Evolutionary conservation across 1,140 invertebrate genomes (phyloP).

Genomic region (Drosophila triauraria): DNA sequence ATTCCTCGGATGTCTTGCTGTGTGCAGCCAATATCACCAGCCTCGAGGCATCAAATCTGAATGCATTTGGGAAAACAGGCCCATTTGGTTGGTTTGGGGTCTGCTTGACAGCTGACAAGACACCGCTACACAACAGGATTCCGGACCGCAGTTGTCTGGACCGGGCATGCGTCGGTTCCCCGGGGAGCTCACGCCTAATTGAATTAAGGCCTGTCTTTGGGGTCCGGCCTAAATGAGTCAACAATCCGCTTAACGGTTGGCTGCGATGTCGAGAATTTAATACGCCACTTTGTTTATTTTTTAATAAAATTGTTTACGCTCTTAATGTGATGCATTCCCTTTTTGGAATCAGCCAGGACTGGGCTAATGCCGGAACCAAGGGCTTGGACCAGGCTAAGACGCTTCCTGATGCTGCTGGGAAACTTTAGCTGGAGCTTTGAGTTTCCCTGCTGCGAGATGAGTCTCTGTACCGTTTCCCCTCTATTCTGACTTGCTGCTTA

Average conservation of each 20-base stretch:
- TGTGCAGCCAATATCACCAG: slow-evolving; percentile 25
- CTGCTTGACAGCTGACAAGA: slow-evolving; percentile 68
- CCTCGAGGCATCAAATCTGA: slow-evolving; percentile 42
- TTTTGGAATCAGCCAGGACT: not conserved
- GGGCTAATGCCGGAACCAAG: slow-evolving; percentile 1
- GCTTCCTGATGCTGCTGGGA: slow-evolving; percentile 21
- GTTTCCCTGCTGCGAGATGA: slow-evolving; percentile 52
- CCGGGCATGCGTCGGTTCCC: slow-evolving; percentile 26
- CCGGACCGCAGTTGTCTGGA: slow-evolving; percentile 6
- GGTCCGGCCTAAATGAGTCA: slow-evolving; percentile 1
- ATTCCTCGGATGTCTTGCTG: too few species aligned
- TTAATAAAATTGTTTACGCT: slow-evolving; percentile 13
- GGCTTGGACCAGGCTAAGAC: slow-evolving; percentile 11
- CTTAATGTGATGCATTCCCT: slow-evolving; percentile 25
- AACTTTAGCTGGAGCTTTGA: slow-evolving; percentile 28
- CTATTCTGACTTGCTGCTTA: slow-evolving; percentile 55
- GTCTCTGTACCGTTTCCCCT: slow-evolving; percentile 5
- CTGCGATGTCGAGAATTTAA: not conserved
- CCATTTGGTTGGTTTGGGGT: slow-evolving; percentile 24
- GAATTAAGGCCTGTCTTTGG: slow-evolving; percentile 17
- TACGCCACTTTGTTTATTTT: not conserved
- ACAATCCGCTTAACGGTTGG: not conserved
- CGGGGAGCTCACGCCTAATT: slow-evolving; percentile 34
- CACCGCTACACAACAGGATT: slow-evolving; percentile 29
- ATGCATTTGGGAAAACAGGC: slow-evolving; percentile 48